Conservation (phyloP, 2,113 vertebrate genomes). For the Eretmochelys imbricata region DNA sequence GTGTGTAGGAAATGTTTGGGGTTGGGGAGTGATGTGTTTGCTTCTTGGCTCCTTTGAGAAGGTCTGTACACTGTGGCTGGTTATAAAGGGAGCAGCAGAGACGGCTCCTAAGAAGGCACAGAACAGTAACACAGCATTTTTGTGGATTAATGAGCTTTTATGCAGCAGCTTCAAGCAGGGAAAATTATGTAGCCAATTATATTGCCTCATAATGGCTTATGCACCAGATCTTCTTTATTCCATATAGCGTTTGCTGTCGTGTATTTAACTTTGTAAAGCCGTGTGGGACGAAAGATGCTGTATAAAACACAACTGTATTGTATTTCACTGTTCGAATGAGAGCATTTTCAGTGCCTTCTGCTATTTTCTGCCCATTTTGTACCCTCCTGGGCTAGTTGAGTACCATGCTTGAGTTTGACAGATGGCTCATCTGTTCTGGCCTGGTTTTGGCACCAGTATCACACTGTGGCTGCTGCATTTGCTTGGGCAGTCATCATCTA, state of each 20-base stretch:
- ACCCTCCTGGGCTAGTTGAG: neutral
- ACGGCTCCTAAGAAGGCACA: conserved; percentile 49
- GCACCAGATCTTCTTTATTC: conserved; percentile 66
- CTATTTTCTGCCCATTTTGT: conserved; percentile 16
- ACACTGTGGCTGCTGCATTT: neutral
- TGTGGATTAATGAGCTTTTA: conserved; percentile 69
- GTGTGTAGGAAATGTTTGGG: neutral
- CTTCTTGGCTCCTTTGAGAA: conserved; percentile 32
- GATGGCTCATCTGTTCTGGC: neutral
- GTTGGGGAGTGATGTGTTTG: conserved; percentile 3
- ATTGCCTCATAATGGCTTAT: conserved; percentile 68
- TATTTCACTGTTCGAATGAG: neutral
- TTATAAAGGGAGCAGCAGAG: conserved; percentile 32
- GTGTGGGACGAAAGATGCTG: conserved; percentile 32
- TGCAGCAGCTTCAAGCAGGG: conserved; percentile 69
- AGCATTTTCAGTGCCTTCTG: conserved; percentile 1
- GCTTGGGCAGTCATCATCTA: conserved; percentile 31
- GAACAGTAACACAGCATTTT: conserved; percentile 66
- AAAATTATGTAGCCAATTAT: conserved; percentile 68
- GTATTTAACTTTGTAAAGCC: conserved; percentile 57
- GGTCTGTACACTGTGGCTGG: conserved; percentile 13
- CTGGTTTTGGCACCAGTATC: neutral
- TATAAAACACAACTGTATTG: conserved; percentile 37
- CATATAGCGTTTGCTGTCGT: conserved; percentile 38
- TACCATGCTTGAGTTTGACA: neutral